These are phyloP conservation scores for Pangasianodon hypophthalmus DNA, from an alignment of 2,113 vertebrate genomes.

Conservation along the genomic window DNA sequence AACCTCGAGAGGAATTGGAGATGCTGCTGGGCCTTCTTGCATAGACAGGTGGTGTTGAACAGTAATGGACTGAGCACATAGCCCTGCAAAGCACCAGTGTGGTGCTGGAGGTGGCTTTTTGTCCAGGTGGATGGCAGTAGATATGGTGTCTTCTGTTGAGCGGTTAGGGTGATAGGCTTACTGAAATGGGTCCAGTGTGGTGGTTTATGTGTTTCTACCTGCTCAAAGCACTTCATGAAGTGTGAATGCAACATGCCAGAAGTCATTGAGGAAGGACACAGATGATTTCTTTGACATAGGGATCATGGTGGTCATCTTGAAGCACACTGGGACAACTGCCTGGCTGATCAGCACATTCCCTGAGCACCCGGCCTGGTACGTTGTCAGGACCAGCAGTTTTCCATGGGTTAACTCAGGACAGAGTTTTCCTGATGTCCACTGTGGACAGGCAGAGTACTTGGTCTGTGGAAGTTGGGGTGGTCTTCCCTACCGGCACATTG, in stretches of 20 bases:
- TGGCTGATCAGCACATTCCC: neutral
- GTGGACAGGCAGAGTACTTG: neutral
- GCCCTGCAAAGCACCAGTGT: neutral
- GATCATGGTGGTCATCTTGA: neutral
- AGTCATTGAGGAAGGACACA: neutral
- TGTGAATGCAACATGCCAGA: neutral
- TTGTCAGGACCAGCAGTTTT: neutral
- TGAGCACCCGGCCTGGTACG: neutral
- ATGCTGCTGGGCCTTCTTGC: neutral
- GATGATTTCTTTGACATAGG: neutral
- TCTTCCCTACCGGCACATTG: neutral
- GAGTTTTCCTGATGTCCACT: neutral
- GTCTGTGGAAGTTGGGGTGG: neutral
- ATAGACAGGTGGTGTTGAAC: neutral
- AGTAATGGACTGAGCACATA: neutral
- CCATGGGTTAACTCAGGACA: neutral
- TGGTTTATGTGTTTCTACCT: neutral
- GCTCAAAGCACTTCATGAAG: neutral
- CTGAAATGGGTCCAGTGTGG: neutral
- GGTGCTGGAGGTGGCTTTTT: neutral
- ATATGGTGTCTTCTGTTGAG: neutral
- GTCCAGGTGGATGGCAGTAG: neutral
- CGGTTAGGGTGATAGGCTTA: neutral
- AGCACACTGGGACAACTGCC: neutral
- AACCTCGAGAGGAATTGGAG: neutral